These are phyloP conservation scores for Cloeon dipterum DNA, from an alignment of 2,888 invertebrate species.

Conservation along the genomic window DNA sequence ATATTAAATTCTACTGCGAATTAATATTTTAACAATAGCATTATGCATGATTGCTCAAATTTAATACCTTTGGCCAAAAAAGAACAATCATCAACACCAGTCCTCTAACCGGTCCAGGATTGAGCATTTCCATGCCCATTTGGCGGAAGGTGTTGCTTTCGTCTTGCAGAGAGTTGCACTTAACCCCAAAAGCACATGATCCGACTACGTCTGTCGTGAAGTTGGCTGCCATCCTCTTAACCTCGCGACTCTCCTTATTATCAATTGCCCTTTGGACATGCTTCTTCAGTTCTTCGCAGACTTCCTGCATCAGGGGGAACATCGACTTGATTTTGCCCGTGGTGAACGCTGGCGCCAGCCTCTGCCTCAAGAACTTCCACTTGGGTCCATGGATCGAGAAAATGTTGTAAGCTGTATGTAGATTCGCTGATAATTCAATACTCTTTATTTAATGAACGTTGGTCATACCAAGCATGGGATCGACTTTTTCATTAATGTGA, in stretches of 20 bases:
- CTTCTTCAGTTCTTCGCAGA: constrained; percentile 24
- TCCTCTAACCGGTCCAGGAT: constrained; percentile 2
- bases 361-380: constrained; percentile 38
- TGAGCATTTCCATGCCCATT: constrained; percentile 5
- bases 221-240: constrained; percentile 5
- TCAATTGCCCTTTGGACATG: neutral
- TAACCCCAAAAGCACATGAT: constrained; percentile 4
- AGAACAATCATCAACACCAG: neutral
- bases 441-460: too few species aligned
- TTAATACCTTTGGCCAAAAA: neutral
- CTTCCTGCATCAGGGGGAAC: constrained; percentile 31
- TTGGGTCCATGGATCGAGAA: constrained; percentile 29
- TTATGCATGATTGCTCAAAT: too few species aligned
- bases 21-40: too few species aligned
- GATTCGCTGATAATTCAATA: too few species aligned
- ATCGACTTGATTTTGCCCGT: constrained; percentile 40
- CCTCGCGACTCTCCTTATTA: constrained; percentile 4
- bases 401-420: constrained; percentile 14
- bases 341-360: constrained; percentile 40
- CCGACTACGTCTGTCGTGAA: constrained; percentile 6
- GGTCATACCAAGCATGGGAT: constrained; percentile 22
- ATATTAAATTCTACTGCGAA: too few species aligned
- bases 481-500: constrained; percentile 31
- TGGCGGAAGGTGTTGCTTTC: constrained; percentile 2
- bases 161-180: constrained; percentile 4